These are phyloP conservation scores for Cariama cristata DNA, from an alignment of 2,113 vertebrate species.

Conservation along the genomic window DNA sequence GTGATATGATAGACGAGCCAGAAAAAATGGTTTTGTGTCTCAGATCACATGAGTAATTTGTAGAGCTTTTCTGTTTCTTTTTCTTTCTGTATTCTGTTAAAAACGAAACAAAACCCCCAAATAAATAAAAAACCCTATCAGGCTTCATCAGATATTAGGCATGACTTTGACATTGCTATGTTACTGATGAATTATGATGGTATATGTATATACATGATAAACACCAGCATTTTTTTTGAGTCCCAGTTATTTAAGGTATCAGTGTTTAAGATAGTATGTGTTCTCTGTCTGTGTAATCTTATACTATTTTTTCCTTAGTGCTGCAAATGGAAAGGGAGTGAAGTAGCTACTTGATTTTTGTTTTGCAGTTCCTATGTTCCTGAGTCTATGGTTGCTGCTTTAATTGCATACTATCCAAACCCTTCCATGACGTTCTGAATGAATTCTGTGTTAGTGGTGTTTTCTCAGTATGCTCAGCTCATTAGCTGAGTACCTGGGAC, in stretches of 20 bases:
- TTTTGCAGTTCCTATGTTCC: not conserved
- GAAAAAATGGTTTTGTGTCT: not conserved
- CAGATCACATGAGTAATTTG: not conserved
- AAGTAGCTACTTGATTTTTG: not conserved
- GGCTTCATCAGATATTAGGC: not conserved
- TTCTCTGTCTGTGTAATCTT: not conserved
- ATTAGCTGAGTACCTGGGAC: not conserved
- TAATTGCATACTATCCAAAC: not conserved
- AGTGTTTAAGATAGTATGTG: not conserved
- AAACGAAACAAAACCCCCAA: not conserved
- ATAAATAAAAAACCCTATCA: not conserved
- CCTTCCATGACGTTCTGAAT: not conserved
- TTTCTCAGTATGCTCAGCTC: not conserved
- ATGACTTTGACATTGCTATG: not conserved
- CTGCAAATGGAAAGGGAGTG: not conserved
- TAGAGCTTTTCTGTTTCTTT: not conserved
- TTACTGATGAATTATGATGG: not conserved
- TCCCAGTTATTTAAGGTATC: not conserved
- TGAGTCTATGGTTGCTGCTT: not conserved
- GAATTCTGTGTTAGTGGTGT: not conserved
- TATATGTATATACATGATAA: not conserved
- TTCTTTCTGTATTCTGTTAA: not conserved
- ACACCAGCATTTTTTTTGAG: not conserved
- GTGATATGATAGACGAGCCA: not conserved
- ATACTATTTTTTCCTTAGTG: not conserved